Percentiles rank a stretch among this genome's conserved stretches.
These are phyloP conservation scores for Bradypodion pumilum DNA, from an alignment of 2,797 vertebrate genomes.

Conservation along the genomic window DNA sequence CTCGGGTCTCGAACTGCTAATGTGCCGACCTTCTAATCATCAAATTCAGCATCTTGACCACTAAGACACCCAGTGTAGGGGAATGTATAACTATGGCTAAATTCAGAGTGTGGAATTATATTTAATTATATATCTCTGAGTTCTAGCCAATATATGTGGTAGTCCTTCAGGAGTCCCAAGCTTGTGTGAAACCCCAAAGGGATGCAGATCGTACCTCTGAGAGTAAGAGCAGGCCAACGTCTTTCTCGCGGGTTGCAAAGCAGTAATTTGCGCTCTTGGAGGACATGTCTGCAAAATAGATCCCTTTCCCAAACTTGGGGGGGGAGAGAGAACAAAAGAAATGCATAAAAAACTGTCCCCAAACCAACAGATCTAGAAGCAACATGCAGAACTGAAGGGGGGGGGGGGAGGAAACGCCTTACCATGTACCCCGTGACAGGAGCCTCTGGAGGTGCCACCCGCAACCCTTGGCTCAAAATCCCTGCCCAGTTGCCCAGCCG, in stretches of 20 bases:
- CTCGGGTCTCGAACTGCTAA: no score
- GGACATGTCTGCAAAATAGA: conserved; percentile 95
- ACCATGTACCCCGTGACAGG: conserved; percentile 93
- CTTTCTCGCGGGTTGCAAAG: conserved; percentile 79
- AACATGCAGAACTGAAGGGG: neutral
- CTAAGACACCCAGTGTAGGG: no score
- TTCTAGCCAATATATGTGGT: neutral
- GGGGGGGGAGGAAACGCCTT: conserved; percentile 26
- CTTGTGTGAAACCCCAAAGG: neutral
- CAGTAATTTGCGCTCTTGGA: conserved; percentile 95
- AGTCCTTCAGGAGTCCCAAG: neutral
- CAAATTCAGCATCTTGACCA: no score
- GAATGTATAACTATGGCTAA: neutral
- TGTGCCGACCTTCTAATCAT: no score
- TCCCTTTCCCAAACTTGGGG: conserved; percentile 89
- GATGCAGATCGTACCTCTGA: conserved; percentile 79
- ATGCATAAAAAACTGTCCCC: neutral
- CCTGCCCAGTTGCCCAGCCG: conserved; percentile 91
- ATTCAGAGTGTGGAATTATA: neutral
- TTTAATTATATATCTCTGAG: no score
- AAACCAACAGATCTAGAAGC: no score
- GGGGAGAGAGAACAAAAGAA: neutral
- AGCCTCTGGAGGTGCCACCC: conserved; percentile 88
- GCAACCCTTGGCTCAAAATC: conserved; percentile 87
- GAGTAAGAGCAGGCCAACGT: conserved; percentile 82